A percentile compares a stretch with the other conserved stretches of the same genome.
Conservation (phyloP, 2,888 invertebrate species). For the Volucella inflata region DNA sequence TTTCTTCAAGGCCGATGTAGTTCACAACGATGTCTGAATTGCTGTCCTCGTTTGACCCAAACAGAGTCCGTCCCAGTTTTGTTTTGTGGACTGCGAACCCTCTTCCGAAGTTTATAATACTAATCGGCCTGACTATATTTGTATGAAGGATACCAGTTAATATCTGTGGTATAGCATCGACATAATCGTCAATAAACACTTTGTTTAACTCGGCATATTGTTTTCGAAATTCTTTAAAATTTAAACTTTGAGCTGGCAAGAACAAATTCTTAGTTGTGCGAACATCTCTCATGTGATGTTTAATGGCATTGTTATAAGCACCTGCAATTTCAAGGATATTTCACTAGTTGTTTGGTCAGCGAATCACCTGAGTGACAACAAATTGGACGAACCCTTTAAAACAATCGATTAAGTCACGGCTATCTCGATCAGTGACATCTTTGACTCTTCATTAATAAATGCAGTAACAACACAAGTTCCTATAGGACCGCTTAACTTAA, state of each 20-base stretch:
- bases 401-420: too few species aligned
- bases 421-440: too few species aligned
- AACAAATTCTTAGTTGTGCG: constrained; percentile 20
- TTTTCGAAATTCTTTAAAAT: background rate
- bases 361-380: constrained; percentile 14
- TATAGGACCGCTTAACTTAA: too few species aligned
- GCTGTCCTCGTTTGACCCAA: constrained; percentile 14
- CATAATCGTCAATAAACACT: constrained; percentile 33
- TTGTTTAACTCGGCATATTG: constrained; percentile 15
- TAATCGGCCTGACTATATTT: constrained; percentile 19
- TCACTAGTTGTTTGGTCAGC: background rate
- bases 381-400: background rate
- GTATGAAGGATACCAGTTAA: constrained; percentile 47
- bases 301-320: background rate
- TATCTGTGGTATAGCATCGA: constrained; percentile 33
- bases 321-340: constrained; percentile 2
- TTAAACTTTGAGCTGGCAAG: constrained; percentile 7
- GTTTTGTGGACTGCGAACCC: constrained; percentile 12
- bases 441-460: too few species aligned
- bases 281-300: background rate
- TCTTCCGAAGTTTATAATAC: constrained; percentile 12
- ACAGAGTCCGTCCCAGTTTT: constrained; percentile 30
- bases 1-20: too few species aligned
- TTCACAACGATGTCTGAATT: too few species aligned
- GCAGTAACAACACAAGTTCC: too few species aligned